Percentiles rank a stretch among this genome's conserved stretches.
Conservation (phyloP, 2,797 vertebrate species). For the Cyclopterus lumpus region DNA sequence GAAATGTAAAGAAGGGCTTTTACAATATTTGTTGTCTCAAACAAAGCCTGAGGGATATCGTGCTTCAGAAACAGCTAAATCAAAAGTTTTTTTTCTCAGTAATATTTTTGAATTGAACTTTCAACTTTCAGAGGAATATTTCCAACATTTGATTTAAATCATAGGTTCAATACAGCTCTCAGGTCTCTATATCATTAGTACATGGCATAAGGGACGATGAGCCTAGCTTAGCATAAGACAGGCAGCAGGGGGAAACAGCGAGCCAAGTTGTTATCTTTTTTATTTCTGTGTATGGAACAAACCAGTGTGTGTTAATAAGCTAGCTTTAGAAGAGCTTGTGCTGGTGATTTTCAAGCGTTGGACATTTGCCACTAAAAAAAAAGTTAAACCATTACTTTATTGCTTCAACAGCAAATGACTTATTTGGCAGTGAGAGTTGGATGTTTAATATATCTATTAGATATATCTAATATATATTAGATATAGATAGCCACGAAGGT, state of each 20-base stretch:
- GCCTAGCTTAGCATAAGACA: not conserved
- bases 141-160: constrained; percentile 2
- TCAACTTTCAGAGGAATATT: not conserved
- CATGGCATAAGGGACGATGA: not conserved
- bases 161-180: not conserved
- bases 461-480: too few relatives aligned
- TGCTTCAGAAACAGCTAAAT: constrained; percentile 5
- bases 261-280: not conserved
- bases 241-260: not conserved
- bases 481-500: not conserved
- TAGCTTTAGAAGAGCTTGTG: not conserved
- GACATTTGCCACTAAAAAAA: not conserved
- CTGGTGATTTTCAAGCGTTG: too few relatives aligned
- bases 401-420: not conserved
- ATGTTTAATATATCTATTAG: not conserved
- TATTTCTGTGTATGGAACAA: not conserved
- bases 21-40: constrained; percentile 20
- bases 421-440: not conserved
- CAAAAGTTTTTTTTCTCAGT: constrained; percentile 4
- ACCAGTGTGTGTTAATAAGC: not conserved
- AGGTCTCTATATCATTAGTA: not conserved
- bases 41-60: constrained; percentile 17
- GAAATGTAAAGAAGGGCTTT: constrained; percentile 32
- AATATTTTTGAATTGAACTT: constrained; percentile 7
- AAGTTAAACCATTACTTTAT: not conserved